phyloP scores from a whole-genome alignment of 2,888 invertebrate genomes.

The Therioaphis trifolii region DNA sequence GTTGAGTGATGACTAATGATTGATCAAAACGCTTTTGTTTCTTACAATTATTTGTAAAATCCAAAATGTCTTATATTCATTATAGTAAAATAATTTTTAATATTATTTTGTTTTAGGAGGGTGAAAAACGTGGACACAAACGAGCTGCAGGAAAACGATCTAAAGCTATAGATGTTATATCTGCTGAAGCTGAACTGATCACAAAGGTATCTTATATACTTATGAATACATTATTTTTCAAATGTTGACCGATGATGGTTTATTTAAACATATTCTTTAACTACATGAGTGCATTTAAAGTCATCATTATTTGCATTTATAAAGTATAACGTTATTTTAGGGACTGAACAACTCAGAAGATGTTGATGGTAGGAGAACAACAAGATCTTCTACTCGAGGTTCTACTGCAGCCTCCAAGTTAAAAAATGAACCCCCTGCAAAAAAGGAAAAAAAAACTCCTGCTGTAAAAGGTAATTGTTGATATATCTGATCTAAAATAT shows the following conservation, averaged over 20 bases:
- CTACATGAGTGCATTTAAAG: too few species aligned
- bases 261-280: background rate
- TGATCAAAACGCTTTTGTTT: too few species aligned
- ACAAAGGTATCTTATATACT: slow-evolving; percentile 48
- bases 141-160: slow-evolving; percentile 23
- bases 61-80: too few species aligned
- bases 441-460: slow-evolving; percentile 48
- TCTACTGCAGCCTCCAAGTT: slow-evolving; percentile 53
- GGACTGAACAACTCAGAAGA: slow-evolving; percentile 38
- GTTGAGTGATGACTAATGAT: too few species aligned
- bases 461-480: slow-evolving; percentile 33
- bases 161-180: slow-evolving; percentile 3
- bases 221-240: too few species aligned
- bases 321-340: background rate
- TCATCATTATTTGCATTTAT: background rate
- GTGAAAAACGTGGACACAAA: slow-evolving; percentile 49
- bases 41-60: too few species aligned
- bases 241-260: background rate
- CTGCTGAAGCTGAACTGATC: slow-evolving; percentile 48
- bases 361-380: slow-evolving; percentile 52
- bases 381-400: slow-evolving; percentile 43
- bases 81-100: too few species aligned
- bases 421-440: slow-evolving; percentile 54
- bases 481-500: background rate
- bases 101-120: slow-evolving; percentile 28